Evolutionary conservation across 2,113 vertebrate species (phyloP).

Genomic region (Indicator maculatus): DNA sequence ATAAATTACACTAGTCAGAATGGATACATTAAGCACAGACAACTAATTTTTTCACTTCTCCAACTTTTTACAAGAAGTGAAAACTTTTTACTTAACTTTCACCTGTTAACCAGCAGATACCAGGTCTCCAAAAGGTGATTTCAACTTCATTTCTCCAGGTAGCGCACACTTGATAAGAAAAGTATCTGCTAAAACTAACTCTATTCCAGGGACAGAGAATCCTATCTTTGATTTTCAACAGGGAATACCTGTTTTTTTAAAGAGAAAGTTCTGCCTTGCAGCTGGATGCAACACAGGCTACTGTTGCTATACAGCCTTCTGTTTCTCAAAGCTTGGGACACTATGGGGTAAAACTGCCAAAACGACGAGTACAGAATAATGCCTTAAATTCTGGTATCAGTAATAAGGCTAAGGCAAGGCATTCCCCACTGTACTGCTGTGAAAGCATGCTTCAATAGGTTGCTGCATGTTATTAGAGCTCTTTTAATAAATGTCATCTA

Average conservation of each 20-base stretch:
- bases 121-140: not conserved
- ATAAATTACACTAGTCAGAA: not conserved
- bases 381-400: not conserved
- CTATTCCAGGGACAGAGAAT: not conserved
- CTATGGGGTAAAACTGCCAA: not conserved
- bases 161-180: not conserved
- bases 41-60: not conserved
- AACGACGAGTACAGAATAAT: not conserved
- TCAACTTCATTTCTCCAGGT: not conserved
- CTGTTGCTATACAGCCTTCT: not conserved
- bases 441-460: not conserved
- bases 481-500: slow-evolving; percentile 3
- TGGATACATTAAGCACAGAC: not conserved
- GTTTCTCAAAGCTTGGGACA: not conserved
- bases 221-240: not conserved
- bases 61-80: not conserved
- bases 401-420: not conserved
- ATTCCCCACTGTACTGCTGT: not conserved
- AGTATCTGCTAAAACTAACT: not conserved
- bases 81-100: not conserved
- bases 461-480: not conserved
- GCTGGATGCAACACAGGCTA: not conserved
- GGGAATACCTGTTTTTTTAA: not conserved
- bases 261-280: not conserved
- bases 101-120: not conserved